Conservation (phyloP, 2,888 invertebrate genomes). For the Tupiocoris notatus region DNA sequence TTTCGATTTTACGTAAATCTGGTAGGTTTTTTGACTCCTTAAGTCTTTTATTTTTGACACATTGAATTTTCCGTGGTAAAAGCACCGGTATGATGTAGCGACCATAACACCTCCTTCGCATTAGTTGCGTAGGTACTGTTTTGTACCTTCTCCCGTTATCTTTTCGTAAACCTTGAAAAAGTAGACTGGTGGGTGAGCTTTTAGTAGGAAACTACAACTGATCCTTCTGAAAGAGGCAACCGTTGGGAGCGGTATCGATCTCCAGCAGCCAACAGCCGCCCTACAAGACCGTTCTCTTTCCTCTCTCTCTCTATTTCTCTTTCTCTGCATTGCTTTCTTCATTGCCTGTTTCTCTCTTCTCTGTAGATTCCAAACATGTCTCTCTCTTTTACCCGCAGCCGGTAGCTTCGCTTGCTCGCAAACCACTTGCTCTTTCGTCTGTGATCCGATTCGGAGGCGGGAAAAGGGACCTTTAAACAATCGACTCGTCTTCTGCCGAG, state of each 20-base stretch:
- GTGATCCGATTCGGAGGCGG: constrained; percentile 21
- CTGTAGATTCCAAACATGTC: background rate
- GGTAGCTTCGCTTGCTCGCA: background rate
- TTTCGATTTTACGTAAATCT: too few relatives aligned
- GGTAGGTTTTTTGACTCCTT: too few relatives aligned
- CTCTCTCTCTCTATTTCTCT: too few relatives aligned
- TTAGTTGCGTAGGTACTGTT: too few relatives aligned
- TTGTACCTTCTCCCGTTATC: too few relatives aligned
- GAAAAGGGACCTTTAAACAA: constrained; percentile 11
- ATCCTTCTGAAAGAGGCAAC: too few relatives aligned
- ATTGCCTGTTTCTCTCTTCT: background rate
- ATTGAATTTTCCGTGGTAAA: too few relatives aligned
- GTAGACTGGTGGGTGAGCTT: background rate
- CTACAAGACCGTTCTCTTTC: too few relatives aligned
- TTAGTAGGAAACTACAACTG: background rate
- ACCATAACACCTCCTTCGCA: too few relatives aligned
- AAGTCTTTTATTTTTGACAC: too few relatives aligned
- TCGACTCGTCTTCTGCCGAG: constrained; percentile 11
- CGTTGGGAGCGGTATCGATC: background rate
- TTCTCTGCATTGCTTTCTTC: background rate
- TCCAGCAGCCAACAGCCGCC: background rate
- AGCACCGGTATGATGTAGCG: too few relatives aligned
- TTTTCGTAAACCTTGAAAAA: too few relatives aligned
- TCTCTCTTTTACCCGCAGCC: background rate
- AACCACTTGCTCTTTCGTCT: constrained; percentile 26